A percentile compares a stretch with the other conserved stretches of the same genome.
Evolutionary conservation across 2,113 vertebrate genomes (phyloP).

Genomic region (Cephalopholis sonnerati): DNA sequence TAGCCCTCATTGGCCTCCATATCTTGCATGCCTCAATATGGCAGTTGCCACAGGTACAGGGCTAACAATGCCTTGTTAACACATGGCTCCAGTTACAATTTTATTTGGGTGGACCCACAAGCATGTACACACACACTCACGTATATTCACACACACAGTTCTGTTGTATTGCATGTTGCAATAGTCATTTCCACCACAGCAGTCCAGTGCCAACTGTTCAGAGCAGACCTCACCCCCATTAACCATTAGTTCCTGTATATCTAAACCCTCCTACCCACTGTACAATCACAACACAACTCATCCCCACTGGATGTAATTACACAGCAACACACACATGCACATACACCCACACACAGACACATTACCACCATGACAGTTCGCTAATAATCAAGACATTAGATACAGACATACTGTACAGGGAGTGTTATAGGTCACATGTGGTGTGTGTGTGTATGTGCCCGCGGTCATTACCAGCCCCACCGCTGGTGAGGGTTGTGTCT

Average conservation of each 20-base stretch:
- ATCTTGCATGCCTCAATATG: background rate
- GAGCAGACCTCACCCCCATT: constrained; percentile 31
- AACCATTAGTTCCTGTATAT: constrained; percentile 21
- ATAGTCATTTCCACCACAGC: constrained; percentile 1
- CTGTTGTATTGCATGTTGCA: constrained; percentile 7
- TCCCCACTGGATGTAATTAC: constrained; percentile 40
- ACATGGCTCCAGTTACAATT: background rate
- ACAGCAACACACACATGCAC: constrained; percentile 33
- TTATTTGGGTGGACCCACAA: constrained; percentile 8
- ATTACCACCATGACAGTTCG: constrained; percentile 1
- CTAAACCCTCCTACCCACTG: constrained; percentile 14
- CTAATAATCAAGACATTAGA: constrained; percentile 71
- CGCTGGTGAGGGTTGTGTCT: constrained; percentile 56
- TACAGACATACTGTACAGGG: constrained; percentile 26
- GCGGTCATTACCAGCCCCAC: constrained; percentile 74
- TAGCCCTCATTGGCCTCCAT: constrained; percentile 30
- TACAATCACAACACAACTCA: constrained; percentile 30
- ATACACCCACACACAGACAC: constrained; percentile 30
- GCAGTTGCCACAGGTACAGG: constrained; percentile 19
- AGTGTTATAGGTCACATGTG: constrained; percentile 60
- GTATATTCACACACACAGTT: background rate
- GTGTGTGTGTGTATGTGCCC: constrained; percentile 29
- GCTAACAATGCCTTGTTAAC: constrained; percentile 56
- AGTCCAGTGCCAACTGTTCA: constrained; percentile 19
- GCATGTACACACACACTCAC: constrained; percentile 12